Evolutionary conservation across 2,888 invertebrate genomes (phyloP), one percentile per base, ranked within the genome.

Genomic region (Zelleria hepariella): DNA sequence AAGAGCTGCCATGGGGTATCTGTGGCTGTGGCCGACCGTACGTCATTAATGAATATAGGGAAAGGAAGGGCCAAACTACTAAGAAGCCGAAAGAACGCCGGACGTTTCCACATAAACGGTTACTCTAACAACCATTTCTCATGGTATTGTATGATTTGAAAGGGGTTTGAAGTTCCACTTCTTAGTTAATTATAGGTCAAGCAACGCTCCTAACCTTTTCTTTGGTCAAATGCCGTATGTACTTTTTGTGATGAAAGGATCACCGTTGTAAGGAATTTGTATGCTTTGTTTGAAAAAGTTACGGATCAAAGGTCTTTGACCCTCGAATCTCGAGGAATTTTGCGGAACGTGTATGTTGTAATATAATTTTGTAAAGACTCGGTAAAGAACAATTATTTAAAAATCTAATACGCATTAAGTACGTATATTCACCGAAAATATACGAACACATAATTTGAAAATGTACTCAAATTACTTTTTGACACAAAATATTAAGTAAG

Each of bases 121-220:
- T 62, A 65, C 65, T 18, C 64, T 64, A 67, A 64, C 64, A 61
- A 58, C 32, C 4, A 23, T 26, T 20, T 21, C 49, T 51, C 26
- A 15, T 67, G 57, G 61, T 61, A 32, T 52, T 15, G 54, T 20
- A 10, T 24, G 7, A 65, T 72, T 76, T 75, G 70, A 67, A 73
- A 71, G 76, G 69, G 74, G 74, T 77, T 78, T 74, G 74, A 73
- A 78, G 72, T 73, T 70, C 67, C 80, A 77, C 71, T 74, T 42
- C 74, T 64, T 79, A 78, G 79, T 81, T 86, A 86, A 86, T 86
- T 83, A 83, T 78, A 73, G 80, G 77, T 75, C 75, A 75, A 23
- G 24, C 71, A 72, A 15, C 15, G 42, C n/a, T 42, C 4, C 42
- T 68, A 68, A 65, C 68, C 71, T 23, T 54, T 26, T 26, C 54